Percentiles rank a stretch among this genome's conserved stretches.
phyloP scores from a whole-genome alignment of 2,797 vertebrate species.

The Xenops minutus region DNA sequence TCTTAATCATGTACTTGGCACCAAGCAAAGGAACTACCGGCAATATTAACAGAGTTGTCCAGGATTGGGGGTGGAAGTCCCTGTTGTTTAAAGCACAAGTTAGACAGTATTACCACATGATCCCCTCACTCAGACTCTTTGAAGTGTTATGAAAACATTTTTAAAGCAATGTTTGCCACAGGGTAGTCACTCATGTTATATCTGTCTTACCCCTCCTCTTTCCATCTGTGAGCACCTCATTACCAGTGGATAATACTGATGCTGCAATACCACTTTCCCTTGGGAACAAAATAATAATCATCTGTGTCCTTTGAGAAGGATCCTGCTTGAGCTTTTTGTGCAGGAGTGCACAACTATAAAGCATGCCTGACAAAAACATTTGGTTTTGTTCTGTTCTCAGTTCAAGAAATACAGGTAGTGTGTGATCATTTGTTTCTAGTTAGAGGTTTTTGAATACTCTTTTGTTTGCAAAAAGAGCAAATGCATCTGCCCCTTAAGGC shows the following conservation, averaged over 20 bases:
- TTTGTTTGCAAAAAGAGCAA: neutral
- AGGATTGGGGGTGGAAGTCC: neutral
- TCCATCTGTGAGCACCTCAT: conserved; percentile 48
- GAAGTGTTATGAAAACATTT: conserved; percentile 56
- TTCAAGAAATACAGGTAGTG: neutral
- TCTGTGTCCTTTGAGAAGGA: conserved; percentile 21
- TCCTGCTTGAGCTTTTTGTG: neutral
- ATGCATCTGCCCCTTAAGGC: neutral
- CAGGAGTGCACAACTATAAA: neutral
- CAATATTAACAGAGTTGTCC: conserved; percentile 20
- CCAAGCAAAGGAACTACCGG: neutral
- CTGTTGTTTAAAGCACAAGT: conserved; percentile 13
- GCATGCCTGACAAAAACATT: neutral
- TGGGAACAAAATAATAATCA: conserved; percentile 42
- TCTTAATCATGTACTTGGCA: conserved; percentile 27
- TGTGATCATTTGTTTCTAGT: neutral
- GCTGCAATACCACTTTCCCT: conserved; percentile 38
- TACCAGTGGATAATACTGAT: conserved; percentile 42
- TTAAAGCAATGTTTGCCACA: conserved; percentile 58
- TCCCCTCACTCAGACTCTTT: conserved; percentile 49
- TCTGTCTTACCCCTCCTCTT: conserved; percentile 32
- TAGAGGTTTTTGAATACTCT: neutral
- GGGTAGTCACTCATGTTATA: conserved; percentile 33
- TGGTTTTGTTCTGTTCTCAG: neutral
- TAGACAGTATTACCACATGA: conserved; percentile 28